A percentile compares a stretch with the other conserved stretches of the same genome.
Conservation (phyloP, 1,140 invertebrate genomes). For the Portunus trituberculatus region DNA sequence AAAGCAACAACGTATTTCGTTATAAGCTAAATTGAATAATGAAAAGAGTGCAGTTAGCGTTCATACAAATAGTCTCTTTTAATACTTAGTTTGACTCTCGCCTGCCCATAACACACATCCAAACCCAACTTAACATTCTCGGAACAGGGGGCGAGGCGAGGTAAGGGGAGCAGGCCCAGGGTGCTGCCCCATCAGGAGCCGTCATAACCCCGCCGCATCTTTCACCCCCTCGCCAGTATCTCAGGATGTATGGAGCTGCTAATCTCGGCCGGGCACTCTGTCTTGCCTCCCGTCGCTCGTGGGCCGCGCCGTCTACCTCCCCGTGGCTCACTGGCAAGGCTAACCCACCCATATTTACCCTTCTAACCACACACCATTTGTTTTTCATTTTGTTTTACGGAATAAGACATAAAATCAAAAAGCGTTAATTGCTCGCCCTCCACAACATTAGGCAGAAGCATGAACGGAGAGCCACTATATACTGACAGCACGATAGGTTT, state of each 20-base stretch:
- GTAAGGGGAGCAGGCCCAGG: not conserved
- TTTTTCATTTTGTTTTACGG: not conserved
- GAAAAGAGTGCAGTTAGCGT: too few relatives aligned
- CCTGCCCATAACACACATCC: too few relatives aligned
- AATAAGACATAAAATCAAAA: not conserved
- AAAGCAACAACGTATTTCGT: too few relatives aligned
- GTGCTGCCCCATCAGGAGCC: slow-evolving; percentile 21
- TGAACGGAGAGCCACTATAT: not conserved
- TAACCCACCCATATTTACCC: not conserved
- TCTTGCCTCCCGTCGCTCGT: slow-evolving; percentile 50
- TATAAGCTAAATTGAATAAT: too few relatives aligned
- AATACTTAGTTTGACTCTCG: too few relatives aligned
- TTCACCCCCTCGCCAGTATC: slow-evolving; percentile 39
- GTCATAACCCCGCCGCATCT: not conserved
- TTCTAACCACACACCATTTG: not conserved
- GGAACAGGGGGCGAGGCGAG: not conserved
- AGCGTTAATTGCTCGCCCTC: not conserved
- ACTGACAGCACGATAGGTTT: not conserved
- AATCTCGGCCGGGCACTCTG: slow-evolving; percentile 53
- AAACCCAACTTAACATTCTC: not conserved
- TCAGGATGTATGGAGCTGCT: slow-evolving; percentile 57
- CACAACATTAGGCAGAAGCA: not conserved
- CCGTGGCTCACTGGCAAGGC: not conserved
- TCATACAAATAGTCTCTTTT: too few relatives aligned
- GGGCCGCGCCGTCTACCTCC: not conserved